phyloP scores from a whole-genome alignment of 64 coral and sea anemone species.

The Montipora efflorescens region DNA sequence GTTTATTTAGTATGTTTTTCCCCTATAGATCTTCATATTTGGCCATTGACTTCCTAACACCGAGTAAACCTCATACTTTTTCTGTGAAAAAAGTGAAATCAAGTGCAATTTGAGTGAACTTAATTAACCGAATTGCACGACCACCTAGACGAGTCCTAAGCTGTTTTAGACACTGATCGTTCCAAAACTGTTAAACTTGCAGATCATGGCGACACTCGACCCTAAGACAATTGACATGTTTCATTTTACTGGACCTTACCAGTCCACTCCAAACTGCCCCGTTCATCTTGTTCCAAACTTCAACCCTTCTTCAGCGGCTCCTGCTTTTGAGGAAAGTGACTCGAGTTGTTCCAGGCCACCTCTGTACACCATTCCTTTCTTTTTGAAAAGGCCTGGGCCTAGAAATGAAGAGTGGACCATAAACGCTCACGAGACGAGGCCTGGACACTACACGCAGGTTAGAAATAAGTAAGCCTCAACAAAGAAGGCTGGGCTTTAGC shows the following conservation, averaged over 20 bases:
- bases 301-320: conserved; percentile 80
- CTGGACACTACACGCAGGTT: conserved; percentile 80
- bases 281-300: conserved; percentile 65
- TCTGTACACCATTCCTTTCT: conserved; percentile 74
- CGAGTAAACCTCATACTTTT: too few species aligned
- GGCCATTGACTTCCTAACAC: too few species aligned
- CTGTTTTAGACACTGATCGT: too few species aligned
- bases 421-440: conserved; percentile 73
- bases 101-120: too few species aligned
- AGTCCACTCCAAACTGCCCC: conserved; percentile 85
- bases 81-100: too few species aligned
- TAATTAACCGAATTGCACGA: too few species aligned
- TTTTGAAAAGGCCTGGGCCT: conserved; percentile 69
- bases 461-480: background rate
- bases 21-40: too few species aligned
- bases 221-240: conserved; percentile 77
- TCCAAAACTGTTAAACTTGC: background rate
- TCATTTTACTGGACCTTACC: conserved; percentile 77
- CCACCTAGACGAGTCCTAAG: too few species aligned
- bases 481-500: too few species aligned
- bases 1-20: too few species aligned
- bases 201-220: conserved; percentile 79
- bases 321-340: conserved; percentile 18
- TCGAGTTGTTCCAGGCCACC: conserved; percentile 20
- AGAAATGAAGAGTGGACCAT: conserved; percentile 65